phyloP scores from a whole-genome alignment of 2,113 vertebrate species.

The Rhinoderma darwinii region DNA sequence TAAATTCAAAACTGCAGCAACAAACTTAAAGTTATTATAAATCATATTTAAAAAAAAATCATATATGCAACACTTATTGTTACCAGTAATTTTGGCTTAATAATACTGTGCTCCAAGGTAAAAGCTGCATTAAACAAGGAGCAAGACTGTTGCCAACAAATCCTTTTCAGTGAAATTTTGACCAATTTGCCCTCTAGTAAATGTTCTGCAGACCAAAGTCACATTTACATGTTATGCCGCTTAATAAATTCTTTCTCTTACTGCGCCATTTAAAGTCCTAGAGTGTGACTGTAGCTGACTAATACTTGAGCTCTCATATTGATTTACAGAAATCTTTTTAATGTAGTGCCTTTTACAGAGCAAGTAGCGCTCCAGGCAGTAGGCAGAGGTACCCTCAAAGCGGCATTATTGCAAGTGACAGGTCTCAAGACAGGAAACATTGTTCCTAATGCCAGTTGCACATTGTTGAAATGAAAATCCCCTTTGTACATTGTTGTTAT shows the following conservation, averaged over 20 bases:
- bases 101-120: no score
- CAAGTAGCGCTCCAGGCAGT: conserved; percentile 18
- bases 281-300: conserved; percentile 13
- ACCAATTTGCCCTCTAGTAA: background rate
- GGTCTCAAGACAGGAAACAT: conserved; percentile 9
- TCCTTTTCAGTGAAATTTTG: background rate
- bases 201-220: background rate
- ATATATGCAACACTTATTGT: no score
- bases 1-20: no score
- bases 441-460: conserved; percentile 7
- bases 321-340: conserved; percentile 36
- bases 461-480: background rate
- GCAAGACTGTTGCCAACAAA: background rate
- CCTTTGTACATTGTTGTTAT: background rate
- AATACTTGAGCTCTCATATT: conserved; percentile 41
- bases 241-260: conserved; percentile 15
- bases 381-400: conserved; percentile 27
- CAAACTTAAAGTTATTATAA: no score
- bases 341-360: conserved; percentile 26
- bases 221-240: background rate
- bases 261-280: conserved; percentile 32
- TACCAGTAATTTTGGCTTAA: no score
- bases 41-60: no score
- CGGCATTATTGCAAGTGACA: conserved; percentile 45
- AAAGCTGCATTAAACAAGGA: background rate